phyloP scores from a whole-genome alignment of 2,888 invertebrate species.

The Selenia dentaria region DNA sequence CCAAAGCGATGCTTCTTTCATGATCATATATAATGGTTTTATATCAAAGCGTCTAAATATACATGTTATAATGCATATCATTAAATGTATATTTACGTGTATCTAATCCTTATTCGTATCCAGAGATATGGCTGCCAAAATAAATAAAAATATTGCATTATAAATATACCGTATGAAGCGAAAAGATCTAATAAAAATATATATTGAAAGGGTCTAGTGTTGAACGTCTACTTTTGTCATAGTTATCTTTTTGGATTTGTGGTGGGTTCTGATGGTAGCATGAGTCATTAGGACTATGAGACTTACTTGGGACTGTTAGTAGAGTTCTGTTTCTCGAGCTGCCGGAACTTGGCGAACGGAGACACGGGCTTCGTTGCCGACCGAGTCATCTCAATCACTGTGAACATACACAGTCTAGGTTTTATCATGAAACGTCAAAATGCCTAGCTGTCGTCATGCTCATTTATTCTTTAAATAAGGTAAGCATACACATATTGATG shows the following conservation, averaged over 20 bases:
- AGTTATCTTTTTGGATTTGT: conserved; percentile 5
- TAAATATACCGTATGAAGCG: conserved; percentile 51
- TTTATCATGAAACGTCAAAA: too few species aligned
- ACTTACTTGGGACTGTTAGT: conserved; percentile 91
- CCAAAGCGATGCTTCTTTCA: conserved; percentile 30
- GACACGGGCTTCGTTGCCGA: conserved; percentile 89
- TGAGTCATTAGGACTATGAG: neutral
- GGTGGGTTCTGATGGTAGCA: conserved; percentile 2
- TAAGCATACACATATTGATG: too few species aligned
- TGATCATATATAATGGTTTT: conserved; percentile 28
- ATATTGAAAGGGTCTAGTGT: conserved; percentile 17
- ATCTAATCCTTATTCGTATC: conserved; percentile 70
- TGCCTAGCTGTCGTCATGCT: too few species aligned
- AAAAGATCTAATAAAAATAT: conserved; percentile 44
- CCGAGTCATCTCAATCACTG: conserved; percentile 83
- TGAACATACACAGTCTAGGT: too few species aligned
- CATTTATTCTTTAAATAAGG: too few species aligned
- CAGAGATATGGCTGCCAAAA: conserved; percentile 72
- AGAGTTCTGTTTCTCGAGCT: conserved; percentile 95
- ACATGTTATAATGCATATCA: conserved; percentile 61
- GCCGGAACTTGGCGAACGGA: conserved; percentile 96
- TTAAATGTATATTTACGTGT: conserved; percentile 70
- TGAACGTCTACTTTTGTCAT: conserved; percentile 11
- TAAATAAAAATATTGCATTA: conserved; percentile 69
- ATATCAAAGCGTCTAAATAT: conserved; percentile 63